These are phyloP conservation scores for Sinosuthora webbiana DNA, from an alignment of 2,113 vertebrate species.

Conservation along the genomic window DNA sequence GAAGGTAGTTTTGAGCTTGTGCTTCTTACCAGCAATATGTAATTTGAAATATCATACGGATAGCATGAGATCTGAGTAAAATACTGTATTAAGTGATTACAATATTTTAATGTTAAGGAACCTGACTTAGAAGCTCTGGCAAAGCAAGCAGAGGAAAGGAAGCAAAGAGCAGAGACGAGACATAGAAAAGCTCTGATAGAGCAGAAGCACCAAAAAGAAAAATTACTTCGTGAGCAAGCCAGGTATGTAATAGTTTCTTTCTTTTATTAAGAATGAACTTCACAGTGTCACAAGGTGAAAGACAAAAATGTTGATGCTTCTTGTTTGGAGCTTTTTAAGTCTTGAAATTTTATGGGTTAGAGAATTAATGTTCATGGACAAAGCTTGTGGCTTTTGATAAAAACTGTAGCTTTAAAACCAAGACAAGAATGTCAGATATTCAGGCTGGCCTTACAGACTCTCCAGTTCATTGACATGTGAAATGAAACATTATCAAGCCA, in stretches of 20 bases:
- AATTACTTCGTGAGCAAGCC: slow-evolving; percentile 70
- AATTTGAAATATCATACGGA: not conserved
- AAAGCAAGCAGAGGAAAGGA: slow-evolving; percentile 76
- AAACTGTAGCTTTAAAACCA: not conserved
- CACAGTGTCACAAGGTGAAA: not conserved
- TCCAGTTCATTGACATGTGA: not conserved
- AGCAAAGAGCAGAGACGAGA: slow-evolving; percentile 81
- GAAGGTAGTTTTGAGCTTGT: not conserved
- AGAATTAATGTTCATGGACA: not conserved
- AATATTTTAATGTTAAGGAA: slow-evolving; percentile 68
- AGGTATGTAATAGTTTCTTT: slow-evolving; percentile 68
- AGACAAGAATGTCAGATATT: not conserved
- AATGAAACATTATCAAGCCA: not conserved
- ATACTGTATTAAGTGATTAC: not conserved
- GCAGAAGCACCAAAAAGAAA: slow-evolving; percentile 81
- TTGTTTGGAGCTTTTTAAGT: not conserved
- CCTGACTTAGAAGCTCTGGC: slow-evolving; percentile 79
- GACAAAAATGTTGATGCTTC: not conserved
- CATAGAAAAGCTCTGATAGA: slow-evolving; percentile 84
- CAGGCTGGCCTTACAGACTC: not conserved
- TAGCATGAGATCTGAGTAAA: not conserved
- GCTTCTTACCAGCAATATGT: not conserved
- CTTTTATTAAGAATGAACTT: not conserved
- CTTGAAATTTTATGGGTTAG: not conserved
- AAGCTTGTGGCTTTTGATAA: not conserved